Evolutionary conservation across 2,888 invertebrate species (phyloP).

Genomic region (Listrodromus nycthemerus): DNA sequence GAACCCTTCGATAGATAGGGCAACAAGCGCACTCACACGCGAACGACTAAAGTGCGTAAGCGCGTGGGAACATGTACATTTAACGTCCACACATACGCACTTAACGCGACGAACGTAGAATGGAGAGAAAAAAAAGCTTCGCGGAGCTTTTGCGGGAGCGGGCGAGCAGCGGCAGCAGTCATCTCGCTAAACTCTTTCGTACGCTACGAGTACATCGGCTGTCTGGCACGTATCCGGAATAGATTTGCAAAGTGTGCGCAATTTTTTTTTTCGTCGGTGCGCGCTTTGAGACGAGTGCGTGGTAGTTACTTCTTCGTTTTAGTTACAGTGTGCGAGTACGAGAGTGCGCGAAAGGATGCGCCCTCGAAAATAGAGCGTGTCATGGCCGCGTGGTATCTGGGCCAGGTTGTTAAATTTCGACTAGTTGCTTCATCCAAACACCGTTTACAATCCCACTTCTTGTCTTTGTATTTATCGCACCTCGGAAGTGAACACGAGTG

Average conservation of each 20-base stretch:
- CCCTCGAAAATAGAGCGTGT: constrained; percentile 6
- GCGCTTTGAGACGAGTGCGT: too few species aligned
- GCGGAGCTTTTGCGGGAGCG: constrained; percentile 47
- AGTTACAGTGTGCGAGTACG: not conserved
- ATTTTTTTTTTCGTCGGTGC: not conserved
- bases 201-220: constrained; percentile 2
- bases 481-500: not conserved
- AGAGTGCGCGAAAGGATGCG: not conserved
- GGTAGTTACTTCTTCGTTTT: not conserved
- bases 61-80: constrained; percentile 23
- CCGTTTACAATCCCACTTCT: not conserved
- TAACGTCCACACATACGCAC: constrained; percentile 22
- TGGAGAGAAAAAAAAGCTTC: constrained; percentile 8
- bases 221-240: not conserved
- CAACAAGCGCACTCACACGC: constrained; percentile 42
- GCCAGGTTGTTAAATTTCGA: not conserved
- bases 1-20: constrained; percentile 52
- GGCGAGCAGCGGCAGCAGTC: constrained; percentile 35
- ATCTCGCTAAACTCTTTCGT: constrained; percentile 46
- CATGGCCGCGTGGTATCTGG: constrained; percentile 4
- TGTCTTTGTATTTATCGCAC: not conserved
- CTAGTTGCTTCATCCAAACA: not conserved
- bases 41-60: constrained; percentile 48
- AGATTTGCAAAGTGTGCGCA: not conserved
- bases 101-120: constrained; percentile 26